Evolutionary conservation across 2,888 invertebrate genomes (phyloP), one percentile per base, ranked within the genome.

Genomic region (Camptogramma bilineatum): DNA sequence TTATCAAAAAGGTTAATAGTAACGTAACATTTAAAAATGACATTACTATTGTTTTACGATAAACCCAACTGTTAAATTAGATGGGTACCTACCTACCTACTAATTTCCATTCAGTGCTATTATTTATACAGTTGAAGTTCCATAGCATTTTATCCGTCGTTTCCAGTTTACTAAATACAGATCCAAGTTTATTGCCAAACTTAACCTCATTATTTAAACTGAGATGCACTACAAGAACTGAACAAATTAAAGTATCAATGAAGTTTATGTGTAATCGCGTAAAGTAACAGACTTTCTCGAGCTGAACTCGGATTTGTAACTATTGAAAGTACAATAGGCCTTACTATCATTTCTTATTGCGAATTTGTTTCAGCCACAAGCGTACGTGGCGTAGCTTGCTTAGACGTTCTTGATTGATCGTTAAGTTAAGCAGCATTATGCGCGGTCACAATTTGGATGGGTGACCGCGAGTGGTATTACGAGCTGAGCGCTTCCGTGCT

Each of bases 281-380:
- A 81, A 82, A 82, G 78, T 78, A 82, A 73, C 73, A 71, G 73
- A 77, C 72, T 73, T 74, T 70, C 73, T 73, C 79, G 73, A 81
- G 79, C 75, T 76, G 79, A 79, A 78, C 73, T 81, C 74, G 80
- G 81, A 85, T 85, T 84, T 83, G 83, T 81, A 81, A 83, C 80
- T 79, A 85, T 83, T 78, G 79, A 80, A 86, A 84, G 85, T 86
- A 76, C 47, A 18, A n/a, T 39, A n/a, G 46, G 24, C 24, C 46
- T 50, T 47, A 58, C 58, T 39, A 51, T 13, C 31, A 50, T 18
- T 39, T 24, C 52, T 44, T 7, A 16, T 16, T 17, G 17, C 17
- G 16, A 44, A 16, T 44, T 17, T n/a, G 5, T 16, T 42, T 44
- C 16, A 13, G 2, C 0, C 3, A 13, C 4, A 28, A 28, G n/a